phyloP scores from a whole-genome alignment of 2,888 invertebrate species.

The Steromphala cineraria region DNA sequence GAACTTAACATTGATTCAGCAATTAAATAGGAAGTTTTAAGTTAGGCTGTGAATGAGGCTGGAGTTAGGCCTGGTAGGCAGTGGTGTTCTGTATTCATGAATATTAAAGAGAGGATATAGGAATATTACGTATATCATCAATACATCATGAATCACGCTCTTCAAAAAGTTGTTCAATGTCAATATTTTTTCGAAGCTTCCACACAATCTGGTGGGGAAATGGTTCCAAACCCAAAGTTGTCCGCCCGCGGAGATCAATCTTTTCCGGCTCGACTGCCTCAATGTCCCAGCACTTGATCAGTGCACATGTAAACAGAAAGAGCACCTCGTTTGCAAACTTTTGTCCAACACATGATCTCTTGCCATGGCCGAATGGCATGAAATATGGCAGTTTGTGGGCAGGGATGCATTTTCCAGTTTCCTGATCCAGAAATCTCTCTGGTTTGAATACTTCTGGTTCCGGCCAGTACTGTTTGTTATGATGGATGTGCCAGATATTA shows the following conservation, averaged over 20 bases:
- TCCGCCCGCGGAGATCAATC: neutral
- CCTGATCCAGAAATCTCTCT: slow-evolving; percentile 47
- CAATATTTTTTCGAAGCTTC: neutral
- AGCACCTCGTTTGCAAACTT: slow-evolving; percentile 36
- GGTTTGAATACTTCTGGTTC: slow-evolving; percentile 47
- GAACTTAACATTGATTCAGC: no score
- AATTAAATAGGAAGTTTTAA: no score
- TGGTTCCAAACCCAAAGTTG: neutral
- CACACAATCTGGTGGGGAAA: neutral
- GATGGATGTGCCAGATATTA: slow-evolving; percentile 50
- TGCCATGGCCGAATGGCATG: slow-evolving; percentile 50
- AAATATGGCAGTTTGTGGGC: slow-evolving; percentile 35
- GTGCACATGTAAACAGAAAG: slow-evolving; percentile 30
- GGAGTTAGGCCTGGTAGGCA: no score
- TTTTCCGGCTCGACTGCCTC: neutral
- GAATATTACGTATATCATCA: no score
- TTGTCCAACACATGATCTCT: slow-evolving; percentile 48
- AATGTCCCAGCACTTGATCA: neutral
- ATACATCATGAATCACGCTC: neutral
- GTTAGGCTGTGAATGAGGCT: no score
- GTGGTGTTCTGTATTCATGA: no score
- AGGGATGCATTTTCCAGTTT: slow-evolving; percentile 34
- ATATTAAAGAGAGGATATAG: no score
- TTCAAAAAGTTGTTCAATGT: neutral
- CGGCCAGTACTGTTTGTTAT: slow-evolving; percentile 44